Percentiles rank a stretch among this genome's conserved stretches.
Evolutionary conservation across 2,113 vertebrate genomes (phyloP).

Genomic region (Ictalurus punctatus): DNA sequence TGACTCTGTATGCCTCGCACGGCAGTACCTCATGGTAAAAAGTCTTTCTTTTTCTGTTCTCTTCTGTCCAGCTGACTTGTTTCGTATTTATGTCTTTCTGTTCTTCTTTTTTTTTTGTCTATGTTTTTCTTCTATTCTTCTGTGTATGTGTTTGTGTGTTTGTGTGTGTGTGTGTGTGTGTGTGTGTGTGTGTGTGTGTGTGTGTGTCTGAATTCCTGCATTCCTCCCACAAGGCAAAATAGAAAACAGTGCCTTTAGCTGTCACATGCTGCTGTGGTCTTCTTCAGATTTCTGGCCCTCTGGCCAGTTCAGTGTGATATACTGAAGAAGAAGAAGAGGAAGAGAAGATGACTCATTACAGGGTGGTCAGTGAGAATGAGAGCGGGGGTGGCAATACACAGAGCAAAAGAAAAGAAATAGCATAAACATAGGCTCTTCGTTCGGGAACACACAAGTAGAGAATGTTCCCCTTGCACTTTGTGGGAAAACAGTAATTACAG

Average conservation of each 20-base stretch:
- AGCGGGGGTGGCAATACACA: neutral
- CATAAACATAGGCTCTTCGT: conserved; percentile 28
- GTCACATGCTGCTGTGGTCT: conserved; percentile 25
- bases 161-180: neutral
- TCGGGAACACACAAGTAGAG: conserved; percentile 47
- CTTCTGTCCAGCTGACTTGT: neutral
- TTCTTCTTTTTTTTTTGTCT: neutral
- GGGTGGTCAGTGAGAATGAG: neutral
- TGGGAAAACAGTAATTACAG: conserved; percentile 33
- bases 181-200: neutral
- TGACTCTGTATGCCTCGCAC: conserved; percentile 95
- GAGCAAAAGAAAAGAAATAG: neutral
- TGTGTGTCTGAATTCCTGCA: neutral
- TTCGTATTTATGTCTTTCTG: neutral
- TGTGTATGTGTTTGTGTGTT: neutral
- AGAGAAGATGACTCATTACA: neutral
- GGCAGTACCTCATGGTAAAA: conserved; percentile 96
- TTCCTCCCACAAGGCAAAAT: conserved; percentile 26
- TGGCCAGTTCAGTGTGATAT: neutral
- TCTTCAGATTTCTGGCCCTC: conserved; percentile 22
- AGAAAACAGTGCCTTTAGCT: conserved; percentile 12
- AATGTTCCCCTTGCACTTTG: conserved; percentile 15
- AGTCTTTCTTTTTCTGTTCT: neutral
- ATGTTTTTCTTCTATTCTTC: neutral
- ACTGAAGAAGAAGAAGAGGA: neutral